Evolutionary conservation across 2,113 vertebrate species (phyloP), one percentile per base, ranked within the genome.

Genomic region (Gymnogyps californianus): DNA sequence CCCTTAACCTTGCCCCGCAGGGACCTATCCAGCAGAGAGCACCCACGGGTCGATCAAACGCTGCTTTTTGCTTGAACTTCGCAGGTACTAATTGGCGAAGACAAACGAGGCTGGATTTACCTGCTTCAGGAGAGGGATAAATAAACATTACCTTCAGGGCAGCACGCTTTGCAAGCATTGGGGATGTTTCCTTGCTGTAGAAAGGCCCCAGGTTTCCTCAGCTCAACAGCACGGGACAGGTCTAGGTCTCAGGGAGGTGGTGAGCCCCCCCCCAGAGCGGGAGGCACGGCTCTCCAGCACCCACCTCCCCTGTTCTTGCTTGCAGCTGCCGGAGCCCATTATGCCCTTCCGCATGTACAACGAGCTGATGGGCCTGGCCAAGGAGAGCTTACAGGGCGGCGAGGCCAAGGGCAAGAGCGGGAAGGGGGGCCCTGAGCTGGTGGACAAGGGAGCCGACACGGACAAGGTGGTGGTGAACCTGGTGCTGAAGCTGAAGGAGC

Each of bases 321-420:
- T 6, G 19, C 97, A 99, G 99, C 98, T 99, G 71, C 99, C 99
- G 0, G 99, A 99, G 97, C 99, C 99, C 8, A 98, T 99, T 26
- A 98, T 99, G 98, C 98, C 98, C 4, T 99, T 99, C 97, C 98
- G 98, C 21, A 87, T 99, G 49, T 99, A 99, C 98, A 99, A 99
- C 29, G 98, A 96, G 76, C 98, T 99, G 38, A 99, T 99, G 99
- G 99, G 99, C 13, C 95, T 99, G 97, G 99, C 99, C 84, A 99
- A 99, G 95, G 99, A 99, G 90, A 99, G 98, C 92, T 80, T 99
- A 80, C 98, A 99, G 89, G 96, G 98, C 0, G 94, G 98, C 0
- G 98, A 98, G 46, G 92, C 94, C 82, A 98, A 98, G 87, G 98
- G 97, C 34, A 80, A 97, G 70, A 29, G 91, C 0, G 98, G 28